Base-by-base conservation (phyloP, 2,888 invertebrate species). In the Tricholauxania praeusta region DNA sequence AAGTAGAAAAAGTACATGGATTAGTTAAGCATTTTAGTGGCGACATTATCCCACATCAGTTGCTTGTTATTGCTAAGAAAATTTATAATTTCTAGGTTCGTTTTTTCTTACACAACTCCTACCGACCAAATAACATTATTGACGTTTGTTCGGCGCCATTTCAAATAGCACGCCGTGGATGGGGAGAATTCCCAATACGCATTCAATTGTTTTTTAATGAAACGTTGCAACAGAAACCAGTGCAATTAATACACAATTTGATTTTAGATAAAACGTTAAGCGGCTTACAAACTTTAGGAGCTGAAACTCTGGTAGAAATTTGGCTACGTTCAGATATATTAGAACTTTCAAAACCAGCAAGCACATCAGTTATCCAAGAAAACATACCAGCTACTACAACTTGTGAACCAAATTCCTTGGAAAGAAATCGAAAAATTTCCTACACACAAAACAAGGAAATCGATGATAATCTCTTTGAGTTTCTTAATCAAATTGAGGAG, bases 111-210 rank as follows among this genome's bases (percentile, higher is more conserved):
- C 96, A 97, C 88, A 93, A 93, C 28, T 95, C 95, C 32, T 97
- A 96, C 88, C 91, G 93, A 73, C 96, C 96, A 4, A 93, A 96
- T 84, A 95, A 96, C 84, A 90, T 93, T 32, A 92, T 96, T 10
- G 93, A 94, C 84, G 88, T 96, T 12, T 94, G 93, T 72, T 89
- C 91, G 51, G 90, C 93, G 0, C 97, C 96, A 0, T 97, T 94
- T 89, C 94, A 96, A 87, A 85, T 97, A 72, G 92, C 93, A 0
- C 89, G 96, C 52, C 91, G 95, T 73, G 97, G 97, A 19, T 97
- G 97, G 97, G 97, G 97, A 14, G 96, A 97, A 88, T 97, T 97
- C 88, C 94, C 95, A 0, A 90, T 96, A 7, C 88, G 93, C 67
- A 90, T 96, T 3, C 94, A 95, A 84, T 88, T 97, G 1, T 93